Evolutionary conservation across 2,797 vertebrate species (phyloP), one percentile per base, ranked within the genome.

Genomic region (Pelochelys cantorii): DNA sequence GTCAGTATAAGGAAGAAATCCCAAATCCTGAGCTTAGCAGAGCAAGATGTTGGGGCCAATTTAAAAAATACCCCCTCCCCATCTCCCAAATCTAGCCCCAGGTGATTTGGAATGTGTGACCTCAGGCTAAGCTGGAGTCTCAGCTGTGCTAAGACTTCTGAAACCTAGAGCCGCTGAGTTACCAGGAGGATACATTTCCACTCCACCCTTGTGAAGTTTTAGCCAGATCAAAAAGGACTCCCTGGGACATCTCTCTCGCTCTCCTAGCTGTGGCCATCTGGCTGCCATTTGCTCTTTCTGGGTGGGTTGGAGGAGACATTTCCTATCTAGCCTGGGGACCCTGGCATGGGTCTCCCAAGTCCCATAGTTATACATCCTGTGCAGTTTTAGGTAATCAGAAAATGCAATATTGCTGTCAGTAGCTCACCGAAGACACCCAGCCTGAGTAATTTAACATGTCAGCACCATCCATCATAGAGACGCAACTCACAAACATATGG

Each of bases 401-500:
- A 98, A 98, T 98, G 97, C 97, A 98, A 96, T 97, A 98, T 98
- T 59, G 82, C 97, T 98, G 97, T 98, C 97, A 96, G 93, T 95
- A 85, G 91, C 96, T 96, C 95, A 79, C 97, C 71, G 85, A 98
- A 98, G 98, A 98, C 97, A 97, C 62, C 95, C 95, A 96, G 97
- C 95, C 95, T 93, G 93, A 97, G 97, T 98, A 98, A 98, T 98
- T 97, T 97, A 98, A 98, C 97, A 87, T 98, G 98, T 98, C 98
- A 98, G 97, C 95, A 9, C 97, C 97, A 98, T 98, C 97, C 97
- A 98, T 98, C 98, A 98, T 14, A 1, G 95, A 29, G 91, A 95
- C 3, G 87, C 97, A 97, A 80, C 15, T 5, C 3, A 94, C 96
- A 97, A 90, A 95, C 92, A 81, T 96, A 95, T 5, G 42, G 29